phyloP scores from a whole-genome alignment of 1,140 invertebrate genomes.

The Ephestia elutella region DNA sequence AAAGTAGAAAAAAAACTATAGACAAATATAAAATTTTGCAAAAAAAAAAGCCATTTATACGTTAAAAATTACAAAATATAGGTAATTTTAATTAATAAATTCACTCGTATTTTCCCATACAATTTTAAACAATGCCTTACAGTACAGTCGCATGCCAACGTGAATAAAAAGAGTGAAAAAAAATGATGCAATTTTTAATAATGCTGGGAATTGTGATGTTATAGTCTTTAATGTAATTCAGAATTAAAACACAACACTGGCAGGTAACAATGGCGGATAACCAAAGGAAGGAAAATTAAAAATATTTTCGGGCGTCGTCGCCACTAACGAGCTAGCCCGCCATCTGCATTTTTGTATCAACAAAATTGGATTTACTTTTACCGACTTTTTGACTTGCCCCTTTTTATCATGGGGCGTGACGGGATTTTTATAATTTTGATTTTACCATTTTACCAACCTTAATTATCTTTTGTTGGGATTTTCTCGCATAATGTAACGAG shows the following conservation, averaged over 20 bases:
- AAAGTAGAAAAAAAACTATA: too few relatives aligned
- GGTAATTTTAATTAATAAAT: too few relatives aligned
- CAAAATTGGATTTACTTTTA: slow-evolving; percentile 41
- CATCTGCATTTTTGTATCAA: slow-evolving; percentile 33
- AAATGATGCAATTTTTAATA: neutral
- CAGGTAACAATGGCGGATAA: slow-evolving; percentile 31
- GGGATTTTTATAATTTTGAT: slow-evolving; percentile 1
- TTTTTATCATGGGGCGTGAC: slow-evolving; percentile 4
- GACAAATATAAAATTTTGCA: too few relatives aligned
- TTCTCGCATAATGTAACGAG: neutral
- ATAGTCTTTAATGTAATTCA: slow-evolving; percentile 30
- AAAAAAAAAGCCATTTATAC: too few relatives aligned
- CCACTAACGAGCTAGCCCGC: slow-evolving; percentile 36
- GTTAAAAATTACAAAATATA: too few relatives aligned
- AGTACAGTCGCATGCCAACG: too few relatives aligned
- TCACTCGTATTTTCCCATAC: too few relatives aligned
- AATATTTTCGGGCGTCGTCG: slow-evolving; percentile 33
- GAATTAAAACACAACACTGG: slow-evolving; percentile 28
- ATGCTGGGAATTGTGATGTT: slow-evolving; percentile 8
- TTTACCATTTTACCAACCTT: slow-evolving; percentile 2
- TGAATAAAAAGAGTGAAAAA: neutral
- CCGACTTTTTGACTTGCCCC: slow-evolving; percentile 13
- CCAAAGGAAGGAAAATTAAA: slow-evolving; percentile 58
- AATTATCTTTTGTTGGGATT: slow-evolving; percentile 7
- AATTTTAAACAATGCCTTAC: too few relatives aligned